Base-by-base conservation (phyloP, 2,888 invertebrate genomes). In the Aelia acuminata region DNA sequence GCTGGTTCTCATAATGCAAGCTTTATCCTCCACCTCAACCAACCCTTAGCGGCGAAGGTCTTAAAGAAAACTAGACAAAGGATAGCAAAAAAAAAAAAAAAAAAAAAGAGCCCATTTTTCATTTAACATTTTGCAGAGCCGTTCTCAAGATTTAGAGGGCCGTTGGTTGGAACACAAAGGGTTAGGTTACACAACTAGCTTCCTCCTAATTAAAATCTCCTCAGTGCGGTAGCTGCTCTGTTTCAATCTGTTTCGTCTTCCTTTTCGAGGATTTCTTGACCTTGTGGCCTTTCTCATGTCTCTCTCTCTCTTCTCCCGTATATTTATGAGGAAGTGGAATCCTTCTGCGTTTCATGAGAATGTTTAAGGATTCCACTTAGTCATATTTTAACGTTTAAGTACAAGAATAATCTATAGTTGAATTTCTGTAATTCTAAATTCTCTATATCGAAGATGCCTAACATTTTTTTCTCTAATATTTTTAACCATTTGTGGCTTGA, bases 1-100 rank as follows among this genome's bases (percentile, higher is more conserved):
- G n/a, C n/a, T n/a, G n/a, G n/a, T n/a, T 5, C 1, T 7, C 31
- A 35, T 70, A 18, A 70, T 70, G 63, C 20, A 35, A 70, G 26
- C 1, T 13, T 18, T 5, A 1, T 1, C 3, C 26, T 26, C 57
- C 11, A 26, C 11, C 57, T 10, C 43, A 7, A 4, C 43, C 43
- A 4, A 43, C 43, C 35, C 35, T 18, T 70, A 57, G 26, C 3
- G 26, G 26, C 15, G 20, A 70, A 70, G 63, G 18, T 70, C 35
- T 70, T 70, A 70, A 70, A 70, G 63, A 70, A 70, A 70, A 35
- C 31, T 70, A 70, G 63, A 70, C 63, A 70, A 70, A 70, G 31
- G 63, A 18, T 70, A 70, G 63, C 18, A 35, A 35, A 70, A 70
- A 70, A 26, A n/a, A n/a, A n/a, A n/a, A n/a, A n/a, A n/a, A n/a